Evolutionary conservation across 2,113 vertebrate genomes (phyloP).

Genomic region (Microtus montanus): DNA sequence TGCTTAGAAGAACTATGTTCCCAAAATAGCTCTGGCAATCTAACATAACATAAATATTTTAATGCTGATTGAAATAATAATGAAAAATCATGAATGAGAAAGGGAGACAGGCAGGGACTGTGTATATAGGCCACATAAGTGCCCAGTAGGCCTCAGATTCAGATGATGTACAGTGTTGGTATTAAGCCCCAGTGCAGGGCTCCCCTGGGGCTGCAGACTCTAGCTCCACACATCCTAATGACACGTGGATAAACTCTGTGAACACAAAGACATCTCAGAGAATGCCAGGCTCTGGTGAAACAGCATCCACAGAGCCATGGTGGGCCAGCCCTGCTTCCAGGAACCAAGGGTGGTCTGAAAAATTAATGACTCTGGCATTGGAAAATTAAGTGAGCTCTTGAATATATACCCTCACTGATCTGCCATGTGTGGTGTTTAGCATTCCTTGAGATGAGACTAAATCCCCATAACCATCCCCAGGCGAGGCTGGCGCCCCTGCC

Average conservation of each 20-base stretch:
- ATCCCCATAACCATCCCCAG: slow-evolving; percentile 85
- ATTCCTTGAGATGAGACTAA: slow-evolving; percentile 88
- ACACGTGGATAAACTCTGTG: slow-evolving; percentile 82
- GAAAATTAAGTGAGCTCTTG: slow-evolving; percentile 87
- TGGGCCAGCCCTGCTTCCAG: slow-evolving; percentile 82
- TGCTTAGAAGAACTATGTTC: slow-evolving; percentile 44
- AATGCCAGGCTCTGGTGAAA: slow-evolving; percentile 81
- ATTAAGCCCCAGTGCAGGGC: slow-evolving; percentile 71
- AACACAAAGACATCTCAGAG: slow-evolving; percentile 79
- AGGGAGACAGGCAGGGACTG: slow-evolving; percentile 77
- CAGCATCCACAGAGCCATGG: slow-evolving; percentile 79
- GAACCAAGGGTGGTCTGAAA: slow-evolving; percentile 88
- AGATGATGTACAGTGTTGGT: slow-evolving; percentile 64
- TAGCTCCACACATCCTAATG: slow-evolving; percentile 75
- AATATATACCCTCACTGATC: slow-evolving; percentile 88
- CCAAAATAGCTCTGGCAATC: slow-evolving; percentile 80
- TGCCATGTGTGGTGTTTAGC: slow-evolving; percentile 86
- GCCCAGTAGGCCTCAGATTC: slow-evolving; percentile 74
- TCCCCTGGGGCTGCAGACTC: slow-evolving; percentile 44
- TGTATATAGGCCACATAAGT: slow-evolving; percentile 66
- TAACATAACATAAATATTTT: slow-evolving; percentile 86
- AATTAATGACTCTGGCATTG: slow-evolving; percentile 87
- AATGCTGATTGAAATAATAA: slow-evolving; percentile 84
- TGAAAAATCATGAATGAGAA: slow-evolving; percentile 84
- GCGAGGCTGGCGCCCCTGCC: slow-evolving; percentile 86